These are phyloP conservation scores for Trochalopteron elliotii DNA, from an alignment of 2,113 vertebrate species.

Conservation along the genomic window DNA sequence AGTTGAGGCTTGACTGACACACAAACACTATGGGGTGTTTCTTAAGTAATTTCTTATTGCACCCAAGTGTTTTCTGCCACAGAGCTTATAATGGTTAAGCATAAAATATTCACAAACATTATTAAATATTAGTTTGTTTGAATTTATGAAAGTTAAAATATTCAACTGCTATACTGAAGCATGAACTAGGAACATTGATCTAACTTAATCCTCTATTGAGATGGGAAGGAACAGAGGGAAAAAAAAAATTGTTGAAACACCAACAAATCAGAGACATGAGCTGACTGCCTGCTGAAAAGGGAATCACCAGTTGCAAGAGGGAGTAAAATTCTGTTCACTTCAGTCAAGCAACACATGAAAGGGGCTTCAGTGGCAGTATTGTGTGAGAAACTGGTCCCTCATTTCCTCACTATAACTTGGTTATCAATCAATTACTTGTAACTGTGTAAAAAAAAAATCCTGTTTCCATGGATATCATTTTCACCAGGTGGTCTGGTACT, in stretches of 20 bases:
- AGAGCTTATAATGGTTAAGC: neutral
- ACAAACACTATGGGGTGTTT: neutral
- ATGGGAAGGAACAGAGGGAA: neutral
- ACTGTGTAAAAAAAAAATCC: neutral
- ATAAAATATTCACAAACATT: neutral
- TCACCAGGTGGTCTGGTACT: neutral
- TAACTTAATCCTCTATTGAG: neutral
- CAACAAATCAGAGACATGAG: neutral
- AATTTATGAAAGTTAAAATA: conserved; percentile 28
- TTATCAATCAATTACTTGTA: neutral
- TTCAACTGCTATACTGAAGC: neutral
- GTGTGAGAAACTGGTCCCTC: neutral
- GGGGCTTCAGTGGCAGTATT: neutral
- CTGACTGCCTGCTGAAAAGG: neutral
- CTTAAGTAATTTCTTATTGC: conserved; percentile 10
- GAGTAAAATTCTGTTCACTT: neutral
- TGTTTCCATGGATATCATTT: neutral
- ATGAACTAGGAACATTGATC: neutral
- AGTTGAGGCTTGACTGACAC: neutral
- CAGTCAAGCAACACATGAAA: neutral
- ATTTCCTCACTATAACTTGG: neutral
- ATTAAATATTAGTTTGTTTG: conserved; percentile 34
- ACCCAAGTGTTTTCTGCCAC: neutral
- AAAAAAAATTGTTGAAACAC: neutral
- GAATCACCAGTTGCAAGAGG: neutral